These are phyloP conservation scores for Drosophila planitibia DNA, from an alignment of 2,888 invertebrate genomes.

Conservation along the genomic window DNA sequence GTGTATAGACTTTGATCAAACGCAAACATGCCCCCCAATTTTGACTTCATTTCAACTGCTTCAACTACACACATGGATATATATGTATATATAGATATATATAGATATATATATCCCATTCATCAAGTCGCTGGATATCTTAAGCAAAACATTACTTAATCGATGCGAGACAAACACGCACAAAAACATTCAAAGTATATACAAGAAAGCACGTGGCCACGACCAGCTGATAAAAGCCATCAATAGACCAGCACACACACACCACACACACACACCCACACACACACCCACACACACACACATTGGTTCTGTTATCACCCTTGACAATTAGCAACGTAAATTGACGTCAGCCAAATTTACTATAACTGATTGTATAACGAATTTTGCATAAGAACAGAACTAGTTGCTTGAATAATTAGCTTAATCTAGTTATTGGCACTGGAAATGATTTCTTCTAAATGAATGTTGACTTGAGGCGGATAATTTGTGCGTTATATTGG, in stretches of 20 bases:
- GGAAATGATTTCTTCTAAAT: neutral
- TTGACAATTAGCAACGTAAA: constrained; percentile 50
- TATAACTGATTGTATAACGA: constrained; percentile 14
- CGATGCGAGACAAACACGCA: constrained; percentile 8
- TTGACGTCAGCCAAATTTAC: constrained; percentile 49
- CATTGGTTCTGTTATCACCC: constrained; percentile 37
- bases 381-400: constrained; percentile 14
- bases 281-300: constrained; percentile 6
- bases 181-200: constrained; percentile 13
- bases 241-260: constrained; percentile 10
- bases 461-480: neutral
- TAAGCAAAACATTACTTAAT: neutral
- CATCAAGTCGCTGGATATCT: neutral
- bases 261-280: neutral
- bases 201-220: constrained; percentile 50
- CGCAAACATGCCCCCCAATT: neutral
- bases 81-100: neutral
- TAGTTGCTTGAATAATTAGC: neutral
- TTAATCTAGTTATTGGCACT: neutral
- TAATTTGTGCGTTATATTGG: neutral
- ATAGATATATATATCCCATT: neutral
- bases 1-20: neutral
- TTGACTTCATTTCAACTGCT: neutral
- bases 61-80: neutral
- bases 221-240: constrained; percentile 37